phyloP scores from a whole-genome alignment of 2,888 invertebrate genomes.

The Nymphalis polychloros region DNA sequence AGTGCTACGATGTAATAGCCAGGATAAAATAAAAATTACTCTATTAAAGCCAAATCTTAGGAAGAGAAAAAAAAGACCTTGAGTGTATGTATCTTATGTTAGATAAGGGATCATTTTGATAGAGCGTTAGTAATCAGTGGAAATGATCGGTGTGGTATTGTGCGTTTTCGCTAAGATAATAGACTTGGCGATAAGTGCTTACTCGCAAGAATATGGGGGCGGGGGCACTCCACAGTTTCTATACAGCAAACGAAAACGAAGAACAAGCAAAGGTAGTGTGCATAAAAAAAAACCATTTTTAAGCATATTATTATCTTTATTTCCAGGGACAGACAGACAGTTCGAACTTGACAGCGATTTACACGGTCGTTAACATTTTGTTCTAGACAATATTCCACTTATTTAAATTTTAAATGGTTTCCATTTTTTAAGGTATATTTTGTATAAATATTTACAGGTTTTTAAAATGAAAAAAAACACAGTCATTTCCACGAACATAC shows the following conservation, averaged over 20 bases:
- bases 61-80: constrained; percentile 56
- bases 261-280: constrained; percentile 44
- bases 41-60: constrained; percentile 48
- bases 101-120: constrained; percentile 37
- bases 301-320: not conserved
- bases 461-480: too few species aligned
- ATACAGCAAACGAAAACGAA: constrained; percentile 46
- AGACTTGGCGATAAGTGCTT: constrained; percentile 52
- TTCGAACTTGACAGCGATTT: not conserved
- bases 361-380: not conserved
- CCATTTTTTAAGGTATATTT: too few species aligned
- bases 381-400: too few species aligned
- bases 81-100: constrained; percentile 25
- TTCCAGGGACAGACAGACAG: too few species aligned
- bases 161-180: constrained; percentile 63
- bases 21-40: constrained; percentile 30
- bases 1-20: constrained; percentile 30
- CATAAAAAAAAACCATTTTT: not conserved
- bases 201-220: constrained; percentile 34
- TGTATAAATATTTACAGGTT: too few species aligned
- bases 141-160: constrained; percentile 69
- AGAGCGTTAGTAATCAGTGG: constrained; percentile 37
- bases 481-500: too few species aligned
- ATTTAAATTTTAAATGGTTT: too few species aligned
- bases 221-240: constrained; percentile 19